phyloP scores from a whole-genome alignment of 2,888 invertebrate genomes.

The Cheilosia vernalis region DNA sequence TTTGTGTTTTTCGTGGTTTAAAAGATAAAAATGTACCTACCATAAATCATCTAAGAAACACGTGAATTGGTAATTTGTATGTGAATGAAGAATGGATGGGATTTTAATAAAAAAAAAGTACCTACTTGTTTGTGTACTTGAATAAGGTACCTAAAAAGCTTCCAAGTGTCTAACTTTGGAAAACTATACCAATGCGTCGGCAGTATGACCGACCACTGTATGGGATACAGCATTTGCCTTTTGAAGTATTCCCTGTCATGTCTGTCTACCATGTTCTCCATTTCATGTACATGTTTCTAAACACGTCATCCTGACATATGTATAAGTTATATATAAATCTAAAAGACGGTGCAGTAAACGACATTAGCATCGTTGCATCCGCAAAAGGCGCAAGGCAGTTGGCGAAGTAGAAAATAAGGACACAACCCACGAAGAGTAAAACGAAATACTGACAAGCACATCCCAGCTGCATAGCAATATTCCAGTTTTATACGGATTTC shows the following conservation, averaged over 20 bases:
- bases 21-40: neutral
- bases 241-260: constrained; percentile 42
- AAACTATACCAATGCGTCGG: constrained; percentile 9
- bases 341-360: constrained; percentile 52
- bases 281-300: constrained; percentile 44
- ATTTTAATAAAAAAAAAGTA: neutral
- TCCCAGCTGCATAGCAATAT: constrained; percentile 14
- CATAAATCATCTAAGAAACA: neutral
- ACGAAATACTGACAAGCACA: constrained; percentile 39
- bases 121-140: neutral
- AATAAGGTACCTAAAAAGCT: neutral
- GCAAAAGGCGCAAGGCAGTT: constrained; percentile 51
- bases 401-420: constrained; percentile 46
- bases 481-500: constrained; percentile 30
- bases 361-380: constrained; percentile 38
- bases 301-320: constrained; percentile 34
- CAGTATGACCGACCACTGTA: constrained; percentile 23
- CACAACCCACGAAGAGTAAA: constrained; percentile 39
- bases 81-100: neutral
- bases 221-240: neutral
- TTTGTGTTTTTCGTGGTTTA: too few relatives aligned
- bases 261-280: constrained; percentile 24
- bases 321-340: constrained; percentile 23
- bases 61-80: too few relatives aligned
- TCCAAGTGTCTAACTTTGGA: neutral